Percentiles rank a stretch among this genome's conserved stretches.
Evolutionary conservation across 2,888 invertebrate genomes (phyloP).

Genomic region (Erebia palarica): DNA sequence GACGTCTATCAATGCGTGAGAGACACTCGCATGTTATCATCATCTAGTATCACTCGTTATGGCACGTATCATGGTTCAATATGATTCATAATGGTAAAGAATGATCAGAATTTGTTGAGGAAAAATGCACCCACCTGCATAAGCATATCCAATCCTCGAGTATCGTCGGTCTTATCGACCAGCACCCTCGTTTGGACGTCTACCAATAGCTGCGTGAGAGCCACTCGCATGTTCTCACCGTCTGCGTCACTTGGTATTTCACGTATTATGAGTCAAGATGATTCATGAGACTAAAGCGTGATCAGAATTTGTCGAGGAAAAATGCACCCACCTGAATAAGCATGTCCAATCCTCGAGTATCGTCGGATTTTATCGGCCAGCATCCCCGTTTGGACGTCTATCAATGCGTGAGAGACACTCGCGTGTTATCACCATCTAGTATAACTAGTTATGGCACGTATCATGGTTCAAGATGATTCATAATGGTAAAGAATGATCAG

Average conservation of each 20-base stretch:
- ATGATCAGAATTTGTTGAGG: neutral
- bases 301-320: too few relatives aligned
- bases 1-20: constrained; percentile 83
- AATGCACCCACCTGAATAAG: constrained; percentile 65
- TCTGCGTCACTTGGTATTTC: constrained; percentile 78
- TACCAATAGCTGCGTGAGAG: constrained; percentile 83
- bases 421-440: constrained; percentile 87
- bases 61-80: too few relatives aligned
- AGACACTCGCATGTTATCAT: constrained; percentile 85
- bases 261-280: too few relatives aligned
- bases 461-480: too few relatives aligned
- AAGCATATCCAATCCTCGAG: constrained; percentile 85
- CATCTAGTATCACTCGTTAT: constrained; percentile 81
- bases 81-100: too few relatives aligned
- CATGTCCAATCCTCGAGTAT: constrained; percentile 88
- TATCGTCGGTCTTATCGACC: constrained; percentile 88
- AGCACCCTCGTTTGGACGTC: constrained; percentile 86
- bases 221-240: constrained; percentile 86
- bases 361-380: constrained; percentile 87
- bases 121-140: constrained; percentile 61
- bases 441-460: constrained; percentile 60
- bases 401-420: constrained; percentile 83
- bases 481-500: too few relatives aligned
- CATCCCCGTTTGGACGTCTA: constrained; percentile 85
- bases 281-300: too few relatives aligned